These are phyloP conservation scores for Strix aluco DNA, from an alignment of 2,113 vertebrate species.

Conservation along the genomic window DNA sequence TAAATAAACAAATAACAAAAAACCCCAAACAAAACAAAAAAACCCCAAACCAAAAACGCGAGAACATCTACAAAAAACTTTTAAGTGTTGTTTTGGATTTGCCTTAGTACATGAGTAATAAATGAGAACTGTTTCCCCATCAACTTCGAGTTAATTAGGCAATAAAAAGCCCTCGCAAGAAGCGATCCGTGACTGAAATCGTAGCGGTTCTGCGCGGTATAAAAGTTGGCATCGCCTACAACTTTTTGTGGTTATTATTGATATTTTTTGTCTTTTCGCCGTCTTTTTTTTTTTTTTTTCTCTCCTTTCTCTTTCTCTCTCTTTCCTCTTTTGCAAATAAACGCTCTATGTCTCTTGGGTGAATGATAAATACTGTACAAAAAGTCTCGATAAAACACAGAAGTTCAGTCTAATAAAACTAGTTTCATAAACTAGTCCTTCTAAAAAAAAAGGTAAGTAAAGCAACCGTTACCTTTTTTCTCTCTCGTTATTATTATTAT, in stretches of 20 bases:
- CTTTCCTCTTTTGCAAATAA: constrained; percentile 55
- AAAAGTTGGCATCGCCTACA: constrained; percentile 78
- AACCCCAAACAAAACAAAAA: neutral
- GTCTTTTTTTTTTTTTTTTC: neutral
- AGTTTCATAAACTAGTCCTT: constrained; percentile 72
- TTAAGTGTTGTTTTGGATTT: constrained; percentile 47
- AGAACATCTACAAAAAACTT: constrained; percentile 42
- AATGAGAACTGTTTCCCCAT: constrained; percentile 38
- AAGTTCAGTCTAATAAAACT: constrained; percentile 67
- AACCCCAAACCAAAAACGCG: neutral
- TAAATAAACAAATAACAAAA: constrained; percentile 75
- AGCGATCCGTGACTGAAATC: constrained; percentile 22
- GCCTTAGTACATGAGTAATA: constrained; percentile 55
- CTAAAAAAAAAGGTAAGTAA: constrained; percentile 67
- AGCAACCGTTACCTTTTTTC: constrained; percentile 80
- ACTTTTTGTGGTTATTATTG: constrained; percentile 1
- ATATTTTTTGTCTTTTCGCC: neutral
- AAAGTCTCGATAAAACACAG: constrained; percentile 80
- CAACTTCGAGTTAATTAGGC: constrained; percentile 51
- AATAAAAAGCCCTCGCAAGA: constrained; percentile 16
- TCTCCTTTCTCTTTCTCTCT: neutral
- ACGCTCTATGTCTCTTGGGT: constrained; percentile 47
- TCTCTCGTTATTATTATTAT: constrained; percentile 57
- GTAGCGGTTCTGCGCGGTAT: constrained; percentile 20
- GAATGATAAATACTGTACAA: constrained; percentile 87